These are phyloP conservation scores for Chamaea fasciata DNA, from an alignment of 2,113 vertebrate species.

Conservation along the genomic window DNA sequence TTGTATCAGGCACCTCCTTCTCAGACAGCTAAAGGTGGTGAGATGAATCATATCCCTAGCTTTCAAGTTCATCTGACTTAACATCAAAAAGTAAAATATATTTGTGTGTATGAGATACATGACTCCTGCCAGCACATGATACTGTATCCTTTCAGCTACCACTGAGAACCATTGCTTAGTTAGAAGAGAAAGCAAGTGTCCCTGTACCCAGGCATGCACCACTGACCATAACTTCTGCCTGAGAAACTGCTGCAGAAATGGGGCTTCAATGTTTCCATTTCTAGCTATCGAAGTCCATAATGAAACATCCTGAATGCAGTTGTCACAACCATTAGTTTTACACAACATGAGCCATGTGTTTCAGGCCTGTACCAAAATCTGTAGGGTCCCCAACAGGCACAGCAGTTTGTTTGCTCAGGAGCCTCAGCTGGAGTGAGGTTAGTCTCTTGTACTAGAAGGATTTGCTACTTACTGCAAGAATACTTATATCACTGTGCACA, in stretches of 20 bases:
- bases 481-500: background rate
- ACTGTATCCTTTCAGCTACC: background rate
- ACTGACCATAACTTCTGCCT: background rate
- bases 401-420: background rate
- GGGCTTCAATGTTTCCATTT: background rate
- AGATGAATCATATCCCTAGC: fast-evolving
- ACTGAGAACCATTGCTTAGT: background rate
- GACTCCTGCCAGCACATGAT: background rate
- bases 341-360: background rate
- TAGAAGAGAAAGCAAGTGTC: background rate
- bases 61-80: background rate
- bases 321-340: background rate
- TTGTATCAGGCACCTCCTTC: background rate
- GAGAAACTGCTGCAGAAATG: background rate
- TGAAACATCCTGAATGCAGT: background rate
- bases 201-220: background rate
- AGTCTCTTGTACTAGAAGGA: background rate
- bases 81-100: background rate
- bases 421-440: background rate
- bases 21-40: background rate
- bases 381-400: background rate
- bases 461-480: background rate
- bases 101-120: background rate
- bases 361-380: background rate
- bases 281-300: background rate